phyloP scores from a whole-genome alignment of 2,113 vertebrate species.

The Otolemur garnettii region DNA sequence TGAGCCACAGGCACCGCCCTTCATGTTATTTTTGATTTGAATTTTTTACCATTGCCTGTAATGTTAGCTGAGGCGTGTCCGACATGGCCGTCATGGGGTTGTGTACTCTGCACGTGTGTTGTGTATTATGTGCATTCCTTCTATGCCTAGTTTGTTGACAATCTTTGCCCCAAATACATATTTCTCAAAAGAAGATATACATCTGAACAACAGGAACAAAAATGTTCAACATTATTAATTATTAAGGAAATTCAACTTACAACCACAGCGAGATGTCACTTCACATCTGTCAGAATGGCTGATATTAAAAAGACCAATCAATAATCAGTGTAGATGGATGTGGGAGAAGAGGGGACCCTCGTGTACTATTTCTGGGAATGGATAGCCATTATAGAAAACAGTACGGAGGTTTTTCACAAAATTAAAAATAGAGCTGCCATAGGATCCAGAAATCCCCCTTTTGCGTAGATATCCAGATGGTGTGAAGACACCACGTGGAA shows the following conservation, averaged over 20 bases:
- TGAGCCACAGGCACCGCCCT: too few species aligned
- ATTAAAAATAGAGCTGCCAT: neutral
- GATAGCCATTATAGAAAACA: neutral
- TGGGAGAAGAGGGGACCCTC: neutral
- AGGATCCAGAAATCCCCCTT: neutral
- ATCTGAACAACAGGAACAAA: neutral
- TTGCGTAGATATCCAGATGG: neutral
- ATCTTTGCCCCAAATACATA: neutral
- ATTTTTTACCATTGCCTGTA: neutral
- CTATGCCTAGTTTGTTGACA: neutral
- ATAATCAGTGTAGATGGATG: neutral
- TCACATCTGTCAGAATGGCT: neutral
- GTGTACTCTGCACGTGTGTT: neutral
- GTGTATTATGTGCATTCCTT: neutral
- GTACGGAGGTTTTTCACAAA: neutral
- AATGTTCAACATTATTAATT: neutral
- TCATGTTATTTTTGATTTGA: too few species aligned
- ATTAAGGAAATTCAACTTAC: neutral
- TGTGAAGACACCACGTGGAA: too few species aligned
- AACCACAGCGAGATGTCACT: neutral
- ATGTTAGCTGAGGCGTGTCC: neutral
- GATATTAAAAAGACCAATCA: neutral
- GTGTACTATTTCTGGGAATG: neutral
- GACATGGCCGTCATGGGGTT: neutral
- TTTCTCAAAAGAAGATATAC: neutral